Evolutionary conservation across 2,888 invertebrate genomes (phyloP), one percentile per base, ranked within the genome.

Genomic region (Cyclophora albipunctata): DNA sequence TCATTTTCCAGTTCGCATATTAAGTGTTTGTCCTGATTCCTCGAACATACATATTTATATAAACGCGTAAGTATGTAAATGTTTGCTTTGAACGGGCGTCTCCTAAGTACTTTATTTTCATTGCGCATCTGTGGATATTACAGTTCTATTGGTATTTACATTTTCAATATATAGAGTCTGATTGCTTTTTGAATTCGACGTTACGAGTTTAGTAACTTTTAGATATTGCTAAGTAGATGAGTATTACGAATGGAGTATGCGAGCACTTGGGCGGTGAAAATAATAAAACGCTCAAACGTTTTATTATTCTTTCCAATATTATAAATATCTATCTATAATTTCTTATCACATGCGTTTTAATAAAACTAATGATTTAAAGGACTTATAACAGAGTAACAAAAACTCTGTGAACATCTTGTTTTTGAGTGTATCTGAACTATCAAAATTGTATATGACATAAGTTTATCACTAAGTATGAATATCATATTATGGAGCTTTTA

Each of bases 1-100:
- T 70, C 71, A 81, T 77, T 80, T 79, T 73, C 69, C 66, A 66
- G 63, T 66, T 62, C 63, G 58, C 64, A 69, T 74, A 76, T 78
- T 80, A 75, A 76, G 72, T 78, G 75, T 79, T 78, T 80, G 72
- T 64, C 73, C 70, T 71, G 67, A 71, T 71, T 71, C 64, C 58
- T 66, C 63, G 67, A 43, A 43, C 43, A 43, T 43, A 43, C 43
- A 67, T 69, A 71, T 69, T 64, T 72, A 67, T 60, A 66, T 67
- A 70, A 67, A 63, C 65, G 20, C 20, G 66, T 68, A n/a, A n/a
- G n/a, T n/a, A 68, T 65, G 71, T 67, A 70, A 77, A 75, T 75
- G 64, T 75, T 73, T 65, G 62, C 54, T 46, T 58, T 57, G 59
- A 54, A 57, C 54, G 45, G 56, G 55, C 55, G 55, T 42, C 47